Evolutionary conservation across 1,140 invertebrate genomes (phyloP).

Genomic region (Melanaphis sacchari): DNA sequence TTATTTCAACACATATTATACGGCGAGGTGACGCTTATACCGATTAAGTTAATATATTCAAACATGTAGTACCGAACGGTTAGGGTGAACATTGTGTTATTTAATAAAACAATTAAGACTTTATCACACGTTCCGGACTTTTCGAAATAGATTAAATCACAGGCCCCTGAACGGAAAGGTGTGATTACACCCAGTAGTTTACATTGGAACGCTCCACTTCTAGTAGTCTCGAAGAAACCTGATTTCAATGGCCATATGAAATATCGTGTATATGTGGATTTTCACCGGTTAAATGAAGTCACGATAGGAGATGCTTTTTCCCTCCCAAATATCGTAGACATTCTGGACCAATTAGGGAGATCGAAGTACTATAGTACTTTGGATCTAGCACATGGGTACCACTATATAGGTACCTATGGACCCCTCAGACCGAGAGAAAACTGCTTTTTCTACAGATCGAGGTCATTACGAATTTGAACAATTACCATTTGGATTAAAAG

Average conservation of each 20-base stretch:
- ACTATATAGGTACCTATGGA: neutral
- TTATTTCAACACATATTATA: too few species aligned
- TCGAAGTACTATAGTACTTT: slow-evolving; percentile 61
- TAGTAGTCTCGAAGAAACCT: slow-evolving; percentile 58
- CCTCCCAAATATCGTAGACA: slow-evolving; percentile 63
- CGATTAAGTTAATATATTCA: too few species aligned
- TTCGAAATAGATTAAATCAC: too few species aligned
- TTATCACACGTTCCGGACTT: too few species aligned
- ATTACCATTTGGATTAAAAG: neutral
- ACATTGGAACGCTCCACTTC: too few species aligned
- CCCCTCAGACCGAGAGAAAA: neutral
- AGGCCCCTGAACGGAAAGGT: too few species aligned
- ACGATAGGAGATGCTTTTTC: neutral
- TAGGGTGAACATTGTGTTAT: too few species aligned
- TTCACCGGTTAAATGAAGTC: slow-evolving; percentile 63
- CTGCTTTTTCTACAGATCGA: neutral
- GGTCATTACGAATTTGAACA: neutral
- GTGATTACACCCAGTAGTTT: too few species aligned
- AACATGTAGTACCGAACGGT: too few species aligned
- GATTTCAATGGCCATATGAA: slow-evolving; percentile 57
- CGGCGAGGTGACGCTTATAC: too few species aligned
- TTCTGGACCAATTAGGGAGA: slow-evolving; percentile 65
- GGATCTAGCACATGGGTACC: neutral
- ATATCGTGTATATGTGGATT: slow-evolving; percentile 62
- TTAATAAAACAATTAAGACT: too few species aligned